A percentile compares a stretch with the other conserved stretches of the same genome.
Evolutionary conservation across 2,113 vertebrate species (phyloP).

Genomic region (Plectropomus leopardus): DNA sequence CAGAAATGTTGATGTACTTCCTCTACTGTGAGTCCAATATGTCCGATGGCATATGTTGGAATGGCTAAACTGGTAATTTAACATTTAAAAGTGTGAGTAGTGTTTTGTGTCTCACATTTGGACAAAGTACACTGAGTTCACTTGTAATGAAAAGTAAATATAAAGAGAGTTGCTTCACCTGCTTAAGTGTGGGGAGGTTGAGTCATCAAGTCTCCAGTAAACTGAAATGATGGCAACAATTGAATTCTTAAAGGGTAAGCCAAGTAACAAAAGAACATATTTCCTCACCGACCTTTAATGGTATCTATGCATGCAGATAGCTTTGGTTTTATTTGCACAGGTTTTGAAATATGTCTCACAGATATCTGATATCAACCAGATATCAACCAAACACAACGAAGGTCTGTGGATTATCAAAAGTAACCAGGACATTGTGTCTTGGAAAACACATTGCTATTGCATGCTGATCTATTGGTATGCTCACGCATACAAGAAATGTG

Average conservation of each 20-base stretch:
- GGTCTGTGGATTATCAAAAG: conserved; percentile 21
- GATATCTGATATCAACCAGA: too few relatives aligned
- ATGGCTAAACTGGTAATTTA: too few relatives aligned
- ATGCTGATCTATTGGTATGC: background rate
- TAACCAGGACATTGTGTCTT: conserved; percentile 10
- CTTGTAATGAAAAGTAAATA: background rate
- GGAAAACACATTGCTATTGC: conserved; percentile 7
- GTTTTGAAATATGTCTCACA: conserved; percentile 50
- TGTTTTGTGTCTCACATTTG: background rate
- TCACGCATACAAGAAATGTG: background rate
- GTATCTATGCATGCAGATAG: conserved; percentile 1
- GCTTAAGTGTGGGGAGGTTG: background rate
- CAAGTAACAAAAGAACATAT: conserved; percentile 14
- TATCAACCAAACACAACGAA: conserved; percentile 15
- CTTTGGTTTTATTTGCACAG: conserved; percentile 31
- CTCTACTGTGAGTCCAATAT: too few relatives aligned
- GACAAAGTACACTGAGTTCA: background rate
- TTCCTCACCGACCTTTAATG: background rate
- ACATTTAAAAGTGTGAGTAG: too few relatives aligned
- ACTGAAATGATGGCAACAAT: background rate
- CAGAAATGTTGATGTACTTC: too few relatives aligned
- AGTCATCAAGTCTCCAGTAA: background rate
- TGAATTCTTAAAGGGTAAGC: conserved; percentile 11
- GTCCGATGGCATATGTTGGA: too few relatives aligned
- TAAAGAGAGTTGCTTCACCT: background rate